These are phyloP conservation scores for Nymphicus hollandicus DNA, from an alignment of 2,113 vertebrate species.

Conservation along the genomic window DNA sequence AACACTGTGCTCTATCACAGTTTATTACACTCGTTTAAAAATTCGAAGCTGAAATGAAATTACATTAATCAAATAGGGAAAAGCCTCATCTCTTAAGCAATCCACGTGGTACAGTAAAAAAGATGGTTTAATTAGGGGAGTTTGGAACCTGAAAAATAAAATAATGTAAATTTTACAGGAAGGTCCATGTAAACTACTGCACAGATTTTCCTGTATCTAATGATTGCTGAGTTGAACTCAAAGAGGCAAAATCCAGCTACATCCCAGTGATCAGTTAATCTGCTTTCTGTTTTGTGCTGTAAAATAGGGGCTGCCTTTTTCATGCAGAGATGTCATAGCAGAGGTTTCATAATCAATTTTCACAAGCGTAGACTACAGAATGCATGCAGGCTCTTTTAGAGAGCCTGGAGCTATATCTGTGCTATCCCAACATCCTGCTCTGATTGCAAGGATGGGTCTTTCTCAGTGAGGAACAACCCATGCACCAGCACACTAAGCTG, in stretches of 20 bases:
- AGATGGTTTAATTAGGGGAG: neutral
- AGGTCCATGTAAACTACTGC: neutral
- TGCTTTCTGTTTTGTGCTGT: neutral
- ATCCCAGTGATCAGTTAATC: neutral
- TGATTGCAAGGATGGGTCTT: neutral
- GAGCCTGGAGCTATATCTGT: neutral
- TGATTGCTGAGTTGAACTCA: neutral
- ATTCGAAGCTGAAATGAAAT: neutral
- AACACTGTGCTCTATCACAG: neutral
- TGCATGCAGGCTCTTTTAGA: neutral
- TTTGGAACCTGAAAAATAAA: conserved; percentile 5
- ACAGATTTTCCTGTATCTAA: neutral
- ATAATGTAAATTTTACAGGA: neutral
- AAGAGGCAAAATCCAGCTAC: neutral
- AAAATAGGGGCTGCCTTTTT: neutral
- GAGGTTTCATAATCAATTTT: neutral
- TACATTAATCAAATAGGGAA: neutral
- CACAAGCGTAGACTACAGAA: neutral
- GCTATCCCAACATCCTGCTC: neutral
- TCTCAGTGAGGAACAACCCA: neutral
- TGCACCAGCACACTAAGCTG: neutral
- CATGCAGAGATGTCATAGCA: neutral
- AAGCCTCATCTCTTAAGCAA: neutral
- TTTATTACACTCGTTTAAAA: conserved; percentile 8
- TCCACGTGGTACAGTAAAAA: neutral